Percentiles rank a stretch among this genome's conserved stretches.
phyloP scores from a whole-genome alignment of 2,888 invertebrate genomes.

The Dastarcus helophoroides region DNA sequence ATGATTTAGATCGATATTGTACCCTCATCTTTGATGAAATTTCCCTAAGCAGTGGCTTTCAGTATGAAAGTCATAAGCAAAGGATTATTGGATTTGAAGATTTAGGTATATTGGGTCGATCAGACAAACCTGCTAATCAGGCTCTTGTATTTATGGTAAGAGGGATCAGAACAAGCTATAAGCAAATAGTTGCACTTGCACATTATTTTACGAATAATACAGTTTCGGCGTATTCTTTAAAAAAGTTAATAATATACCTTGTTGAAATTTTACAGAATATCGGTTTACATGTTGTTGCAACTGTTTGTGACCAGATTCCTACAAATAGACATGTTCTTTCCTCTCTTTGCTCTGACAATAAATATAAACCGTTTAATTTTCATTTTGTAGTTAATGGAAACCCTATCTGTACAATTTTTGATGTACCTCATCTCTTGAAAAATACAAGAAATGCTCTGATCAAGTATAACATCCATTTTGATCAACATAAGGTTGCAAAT shows the following conservation, averaged over 20 bases:
- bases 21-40: conserved; percentile 19
- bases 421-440: conserved; percentile 13
- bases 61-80: conserved; percentile 12
- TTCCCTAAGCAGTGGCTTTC: conserved; percentile 12
- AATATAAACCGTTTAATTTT: background rate
- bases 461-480: conserved; percentile 4
- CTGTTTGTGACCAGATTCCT: conserved; percentile 16
- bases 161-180: conserved; percentile 15
- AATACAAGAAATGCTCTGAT: conserved; percentile 12
- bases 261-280: conserved; percentile 11
- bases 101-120: conserved; percentile 13
- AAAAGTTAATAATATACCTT: conserved; percentile 10
- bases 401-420: conserved; percentile 10
- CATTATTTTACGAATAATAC: conserved; percentile 14
- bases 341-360: conserved; percentile 1
- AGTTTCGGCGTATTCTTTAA: conserved; percentile 10
- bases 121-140: conserved; percentile 13
- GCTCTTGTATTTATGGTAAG: conserved; percentile 18
- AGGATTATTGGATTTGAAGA: conserved; percentile 16
- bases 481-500: conserved; percentile 6
- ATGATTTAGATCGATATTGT: conserved; percentile 13
- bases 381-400: conserved; percentile 9
- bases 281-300: conserved; percentile 14
- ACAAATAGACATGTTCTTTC: conserved; percentile 13
- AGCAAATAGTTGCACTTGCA: conserved; percentile 15